Conservation (phyloP, 2,888 invertebrate genomes). For the Dynastes tityus region DNA sequence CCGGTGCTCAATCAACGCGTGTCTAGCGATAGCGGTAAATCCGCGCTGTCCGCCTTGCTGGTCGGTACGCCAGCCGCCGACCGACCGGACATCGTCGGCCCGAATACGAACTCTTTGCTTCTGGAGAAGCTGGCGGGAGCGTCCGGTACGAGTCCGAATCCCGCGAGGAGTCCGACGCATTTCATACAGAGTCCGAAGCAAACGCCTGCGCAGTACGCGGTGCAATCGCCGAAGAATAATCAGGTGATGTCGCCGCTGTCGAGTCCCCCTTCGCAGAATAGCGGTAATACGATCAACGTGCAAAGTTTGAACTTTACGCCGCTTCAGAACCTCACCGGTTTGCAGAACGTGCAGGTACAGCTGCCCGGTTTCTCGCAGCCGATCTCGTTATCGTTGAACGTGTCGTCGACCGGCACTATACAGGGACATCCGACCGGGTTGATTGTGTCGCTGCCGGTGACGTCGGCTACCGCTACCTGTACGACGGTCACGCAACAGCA, state of each 20-base stretch:
- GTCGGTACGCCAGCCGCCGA: slow-evolving; percentile 77
- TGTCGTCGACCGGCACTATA: slow-evolving; percentile 77
- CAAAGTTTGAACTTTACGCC: slow-evolving; percentile 84
- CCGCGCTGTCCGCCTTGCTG: slow-evolving; percentile 74
- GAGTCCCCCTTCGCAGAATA: slow-evolving; percentile 71
- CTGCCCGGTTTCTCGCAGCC: slow-evolving; percentile 90
- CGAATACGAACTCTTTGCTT: slow-evolving; percentile 72
- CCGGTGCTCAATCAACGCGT: slow-evolving; percentile 58
- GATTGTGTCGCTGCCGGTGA: slow-evolving; percentile 68
- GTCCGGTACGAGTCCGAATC: slow-evolving; percentile 63
- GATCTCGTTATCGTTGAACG: slow-evolving; percentile 84
- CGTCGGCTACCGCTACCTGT: slow-evolving; percentile 67
- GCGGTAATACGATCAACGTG: slow-evolving; percentile 69
- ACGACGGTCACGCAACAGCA: slow-evolving; percentile 65
- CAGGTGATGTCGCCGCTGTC: slow-evolving; percentile 74
- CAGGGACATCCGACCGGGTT: slow-evolving; percentile 69
- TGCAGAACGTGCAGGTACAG: slow-evolving; percentile 87
- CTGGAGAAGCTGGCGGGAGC: slow-evolving; percentile 73
- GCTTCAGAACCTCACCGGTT: slow-evolving; percentile 79
- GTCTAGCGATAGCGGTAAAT: slow-evolving; percentile 62
- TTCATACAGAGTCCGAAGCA: slow-evolving; percentile 65
- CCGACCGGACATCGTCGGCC: slow-evolving; percentile 73
- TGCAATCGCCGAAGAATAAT: slow-evolving; percentile 62
- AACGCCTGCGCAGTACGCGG: slow-evolving; percentile 53
- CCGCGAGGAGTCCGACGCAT: slow-evolving; percentile 61